Evolutionary conservation across 30 jellyfish, hydroid and myxozoan genomes (phyloP).

Genomic region (Mastigias papua): DNA sequence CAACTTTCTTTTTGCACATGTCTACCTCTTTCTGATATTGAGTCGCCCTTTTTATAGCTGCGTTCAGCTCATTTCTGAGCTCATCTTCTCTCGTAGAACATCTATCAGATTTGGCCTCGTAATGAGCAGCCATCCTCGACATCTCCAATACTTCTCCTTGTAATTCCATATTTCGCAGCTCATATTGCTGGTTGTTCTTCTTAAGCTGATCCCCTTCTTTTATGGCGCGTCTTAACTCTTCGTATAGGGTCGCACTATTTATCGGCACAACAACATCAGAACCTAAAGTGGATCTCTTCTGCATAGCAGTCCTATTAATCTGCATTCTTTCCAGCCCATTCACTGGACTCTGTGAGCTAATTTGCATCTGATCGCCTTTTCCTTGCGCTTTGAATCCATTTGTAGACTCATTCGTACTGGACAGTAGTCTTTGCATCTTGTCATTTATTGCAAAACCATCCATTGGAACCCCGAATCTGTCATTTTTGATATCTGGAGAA

Average conservation of each 20-base stretch:
- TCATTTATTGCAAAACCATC: neutral
- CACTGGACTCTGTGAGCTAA: neutral
- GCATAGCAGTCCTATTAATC: neutral
- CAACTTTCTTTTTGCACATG: constrained; percentile 36
- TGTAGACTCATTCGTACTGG: neutral
- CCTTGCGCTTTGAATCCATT: neutral
- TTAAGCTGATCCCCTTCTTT: constrained; percentile 46
- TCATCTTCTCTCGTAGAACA: constrained; percentile 29
- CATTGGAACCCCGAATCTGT: neutral
- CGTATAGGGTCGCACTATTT: constrained; percentile 42
- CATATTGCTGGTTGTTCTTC: constrained; percentile 26
- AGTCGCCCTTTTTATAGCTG: constrained; percentile 33
- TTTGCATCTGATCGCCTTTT: neutral
- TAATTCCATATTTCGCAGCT: constrained; percentile 48
- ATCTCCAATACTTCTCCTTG: constrained; percentile 64
- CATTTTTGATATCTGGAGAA: neutral
- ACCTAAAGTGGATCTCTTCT: neutral
- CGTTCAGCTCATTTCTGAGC: constrained; percentile 51
- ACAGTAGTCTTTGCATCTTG: neutral
- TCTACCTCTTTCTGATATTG: constrained; percentile 29
- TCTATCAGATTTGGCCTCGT: constrained; percentile 58
- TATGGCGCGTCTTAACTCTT: constrained; percentile 56
- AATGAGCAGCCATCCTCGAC: constrained; percentile 59
- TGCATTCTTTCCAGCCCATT: neutral
- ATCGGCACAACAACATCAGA: constrained; percentile 34